phyloP scores from a whole-genome alignment of 1,140 invertebrate genomes.

The Agrypnia vestita region DNA sequence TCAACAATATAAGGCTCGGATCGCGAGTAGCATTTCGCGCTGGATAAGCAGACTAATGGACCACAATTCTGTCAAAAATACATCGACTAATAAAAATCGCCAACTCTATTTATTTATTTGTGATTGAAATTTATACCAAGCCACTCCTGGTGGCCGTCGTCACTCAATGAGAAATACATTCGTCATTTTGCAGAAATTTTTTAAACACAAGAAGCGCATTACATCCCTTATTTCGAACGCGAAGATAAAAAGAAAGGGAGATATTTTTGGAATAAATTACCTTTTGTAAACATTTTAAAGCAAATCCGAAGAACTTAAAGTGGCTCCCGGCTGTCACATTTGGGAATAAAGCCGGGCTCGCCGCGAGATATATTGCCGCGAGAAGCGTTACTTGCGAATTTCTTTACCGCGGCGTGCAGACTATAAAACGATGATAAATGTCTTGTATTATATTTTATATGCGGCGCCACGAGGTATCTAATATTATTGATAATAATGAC shows the following conservation, averaged over 20 bases:
- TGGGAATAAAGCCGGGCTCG: slow-evolving; percentile 23
- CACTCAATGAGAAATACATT: no score
- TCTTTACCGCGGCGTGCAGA: neutral
- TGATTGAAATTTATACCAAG: no score
- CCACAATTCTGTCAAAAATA: no score
- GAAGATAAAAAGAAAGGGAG: neutral
- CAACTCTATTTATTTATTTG: no score
- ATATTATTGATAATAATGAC: neutral
- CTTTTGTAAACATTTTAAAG: slow-evolving; percentile 25
- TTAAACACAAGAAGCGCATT: neutral
- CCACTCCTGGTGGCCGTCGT: no score
- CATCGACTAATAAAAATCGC: no score
- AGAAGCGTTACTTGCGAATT: neutral
- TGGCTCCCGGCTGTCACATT: slow-evolving; percentile 44
- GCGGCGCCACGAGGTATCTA: slow-evolving; percentile 3
- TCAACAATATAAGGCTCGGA: no score
- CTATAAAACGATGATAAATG: slow-evolving; percentile 16
- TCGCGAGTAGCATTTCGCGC: no score
- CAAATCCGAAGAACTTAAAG: slow-evolving; percentile 26
- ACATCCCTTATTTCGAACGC: neutral
- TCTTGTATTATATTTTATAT: neutral
- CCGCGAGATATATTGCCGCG: slow-evolving; percentile 21
- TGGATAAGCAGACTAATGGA: no score
- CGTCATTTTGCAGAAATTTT: no score
- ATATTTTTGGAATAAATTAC: no score